phyloP scores from a whole-genome alignment of 92 coral and sea anemone species.

The Porites rus region DNA sequence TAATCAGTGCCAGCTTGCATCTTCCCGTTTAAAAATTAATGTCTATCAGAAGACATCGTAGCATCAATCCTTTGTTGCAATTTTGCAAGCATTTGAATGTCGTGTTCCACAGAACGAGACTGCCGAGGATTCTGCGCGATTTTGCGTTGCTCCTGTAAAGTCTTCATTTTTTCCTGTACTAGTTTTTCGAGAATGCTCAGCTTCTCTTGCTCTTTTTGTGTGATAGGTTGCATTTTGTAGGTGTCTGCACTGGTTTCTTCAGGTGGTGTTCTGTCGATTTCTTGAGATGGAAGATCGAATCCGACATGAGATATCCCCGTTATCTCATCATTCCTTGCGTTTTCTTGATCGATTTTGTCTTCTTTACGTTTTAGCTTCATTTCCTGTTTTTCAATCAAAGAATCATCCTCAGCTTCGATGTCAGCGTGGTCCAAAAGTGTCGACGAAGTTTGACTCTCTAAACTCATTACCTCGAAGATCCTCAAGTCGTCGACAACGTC shows the following conservation, averaged over 20 bases:
- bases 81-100: slow-evolving; percentile 36
- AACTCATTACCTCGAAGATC: slow-evolving; percentile 17
- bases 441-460: no score
- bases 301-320: background rate
- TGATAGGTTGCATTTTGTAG: background rate
- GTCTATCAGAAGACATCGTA: background rate
- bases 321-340: background rate
- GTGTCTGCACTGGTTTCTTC: background rate
- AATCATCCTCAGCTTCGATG: background rate
- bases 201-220: slow-evolving; percentile 18
- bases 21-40: background rate
- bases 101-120: slow-evolving; percentile 23
- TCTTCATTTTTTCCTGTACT: slow-evolving; percentile 37
- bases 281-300: slow-evolving; percentile 6
- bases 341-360: background rate
- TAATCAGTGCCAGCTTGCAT: background rate
- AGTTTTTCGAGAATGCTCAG: slow-evolving; percentile 23
- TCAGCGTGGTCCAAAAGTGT: background rate
- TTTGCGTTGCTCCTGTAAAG: slow-evolving; percentile 10
- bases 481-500: slow-evolving; percentile 59
- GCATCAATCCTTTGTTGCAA: slow-evolving; percentile 37
- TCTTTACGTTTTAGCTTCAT: background rate
- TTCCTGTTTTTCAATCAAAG: background rate
- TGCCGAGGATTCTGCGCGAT: background rate
- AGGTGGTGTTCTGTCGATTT: background rate